Evolutionary conservation across 2,113 vertebrate species (phyloP), one percentile per base, ranked within the genome.

Genomic region (Mola mola): DNA sequence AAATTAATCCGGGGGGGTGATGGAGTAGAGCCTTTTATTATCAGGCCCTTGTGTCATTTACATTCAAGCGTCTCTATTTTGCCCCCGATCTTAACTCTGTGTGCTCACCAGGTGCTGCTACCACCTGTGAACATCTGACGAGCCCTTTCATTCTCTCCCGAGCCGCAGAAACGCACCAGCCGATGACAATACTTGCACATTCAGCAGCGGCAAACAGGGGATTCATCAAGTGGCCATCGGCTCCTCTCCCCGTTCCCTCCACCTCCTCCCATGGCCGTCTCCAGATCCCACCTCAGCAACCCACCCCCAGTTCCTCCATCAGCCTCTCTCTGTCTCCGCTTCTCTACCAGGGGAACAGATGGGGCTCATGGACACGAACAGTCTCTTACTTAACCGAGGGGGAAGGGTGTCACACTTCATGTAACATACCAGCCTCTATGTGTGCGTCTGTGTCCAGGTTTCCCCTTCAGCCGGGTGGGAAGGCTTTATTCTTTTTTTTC

Each of bases 331-430:
- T 38, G 8, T 3, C 16, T 11, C 6, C 43, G 26, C 51, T 36
- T 19, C 61, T 53, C 49, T 24, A 73, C 41, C 56, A 75, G 44
- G 69, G 40, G 63, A 85, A 78, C 78, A 88, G 86, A 88, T 87
- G 84, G 86, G 57, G 72, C 75, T 66, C 48, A 75, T 58, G 47
- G 60, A 51, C 61, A 66, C 58, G 68, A 81, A 50, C 48, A 36
- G 65, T 62, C 46, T 36, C 48, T 61, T 50, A 69, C 50, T 52
- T 29, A 68, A 72, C 40, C 25, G 0, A 56, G 52, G 48, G 66
- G 60, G 64, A 13, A 34, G 52, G 75, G 67, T 44, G 75, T 62
- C 65, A 72, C 60, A 79, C 73, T 74, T 71, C 72, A 43, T 74
- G 52, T 48, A 49, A n/a, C 66, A 69, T 75, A 41, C 53, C 66